These are phyloP conservation scores for Helicoverpa zea DNA, from an alignment of 1,140 invertebrate genomes.

Conservation along the genomic window DNA sequence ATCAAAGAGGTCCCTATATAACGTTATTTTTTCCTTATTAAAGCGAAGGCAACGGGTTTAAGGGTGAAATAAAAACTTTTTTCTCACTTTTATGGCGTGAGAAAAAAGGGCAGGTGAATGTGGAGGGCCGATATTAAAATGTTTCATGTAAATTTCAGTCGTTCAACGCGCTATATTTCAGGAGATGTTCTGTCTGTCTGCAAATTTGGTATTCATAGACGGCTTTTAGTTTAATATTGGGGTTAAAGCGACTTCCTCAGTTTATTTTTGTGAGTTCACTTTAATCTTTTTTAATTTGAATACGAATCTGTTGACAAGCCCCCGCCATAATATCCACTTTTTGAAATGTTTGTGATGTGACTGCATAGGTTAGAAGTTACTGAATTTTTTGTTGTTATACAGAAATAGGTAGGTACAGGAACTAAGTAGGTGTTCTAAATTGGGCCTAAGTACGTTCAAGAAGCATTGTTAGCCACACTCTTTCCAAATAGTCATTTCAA, in stretches of 20 bases:
- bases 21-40: conserved; percentile 49
- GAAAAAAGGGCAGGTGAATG: conserved; percentile 75
- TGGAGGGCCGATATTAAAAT: conserved; percentile 74
- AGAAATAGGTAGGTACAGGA: too few species aligned
- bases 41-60: conserved; percentile 64
- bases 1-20: conserved; percentile 49
- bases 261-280: conserved; percentile 45
- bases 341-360: neutral
- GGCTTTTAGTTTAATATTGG: conserved; percentile 67
- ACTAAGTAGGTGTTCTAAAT: too few species aligned
- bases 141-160: conserved; percentile 79
- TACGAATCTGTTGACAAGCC: neutral
- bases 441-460: too few species aligned
- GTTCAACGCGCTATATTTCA: conserved; percentile 73
- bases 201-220: conserved; percentile 73
- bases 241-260: conserved; percentile 51
- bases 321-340: neutral
- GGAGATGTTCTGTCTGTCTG: conserved; percentile 67
- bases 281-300: conserved; percentile 39
- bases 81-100: conserved; percentile 71
- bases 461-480: too few species aligned
- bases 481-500: too few species aligned
- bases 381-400: too few species aligned
- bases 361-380: neutral
- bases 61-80: conserved; percentile 72